Base-by-base conservation (phyloP, 1,140 invertebrate genomes). In the Aphelenchoides fujianensis region DNA sequence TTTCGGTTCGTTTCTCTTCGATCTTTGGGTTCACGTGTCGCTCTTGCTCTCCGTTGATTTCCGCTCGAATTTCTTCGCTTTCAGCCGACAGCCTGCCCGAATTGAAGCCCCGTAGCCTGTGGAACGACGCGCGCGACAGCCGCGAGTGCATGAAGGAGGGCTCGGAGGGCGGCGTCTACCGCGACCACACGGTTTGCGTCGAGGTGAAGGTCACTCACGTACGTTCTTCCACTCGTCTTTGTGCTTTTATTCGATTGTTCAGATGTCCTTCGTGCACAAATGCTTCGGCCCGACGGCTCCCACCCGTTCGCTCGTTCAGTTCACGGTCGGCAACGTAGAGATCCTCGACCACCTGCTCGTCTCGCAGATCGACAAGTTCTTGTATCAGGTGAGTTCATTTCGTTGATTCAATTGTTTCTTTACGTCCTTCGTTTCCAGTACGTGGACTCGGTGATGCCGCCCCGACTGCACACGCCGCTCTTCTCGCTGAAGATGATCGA, bases 101-200 rank as follows among this genome's bases (percentile, higher is more conserved):
- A 5, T n/a, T 3, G 74, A 81, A 64, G 55, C 23, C 31, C 2
- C 78, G 80, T 48, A 73, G 75, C 23, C 36, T 79, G 54, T 82
- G 78, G 80, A 66, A 73, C 9, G 27, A 27, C 5, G 36, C 19
- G 34, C 28, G 67, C 31, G 35, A 71, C 23, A 19, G 28, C 23
- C 5, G 28, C 12, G 66, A 63, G 30, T 79, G 76, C 19, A 59
- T 37, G 31, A 19, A 41, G 3, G 66, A 70, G 32, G 76, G 68
- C 5, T 78, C 76, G 3, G 67, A 68, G 28, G 78, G 78, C 2
- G 78, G 78, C 9, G 35, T 32, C 16, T 82, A 68, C 52, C 34
- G 78, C 3, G 78, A 79, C 69, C 71, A 79, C 36, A 79, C 78
- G 2, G 77, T 79, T 28, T 73, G 75, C 32, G 64, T 78, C 55